phyloP scores from a whole-genome alignment of 1,140 invertebrate genomes.

The Drosophila mayri region DNA sequence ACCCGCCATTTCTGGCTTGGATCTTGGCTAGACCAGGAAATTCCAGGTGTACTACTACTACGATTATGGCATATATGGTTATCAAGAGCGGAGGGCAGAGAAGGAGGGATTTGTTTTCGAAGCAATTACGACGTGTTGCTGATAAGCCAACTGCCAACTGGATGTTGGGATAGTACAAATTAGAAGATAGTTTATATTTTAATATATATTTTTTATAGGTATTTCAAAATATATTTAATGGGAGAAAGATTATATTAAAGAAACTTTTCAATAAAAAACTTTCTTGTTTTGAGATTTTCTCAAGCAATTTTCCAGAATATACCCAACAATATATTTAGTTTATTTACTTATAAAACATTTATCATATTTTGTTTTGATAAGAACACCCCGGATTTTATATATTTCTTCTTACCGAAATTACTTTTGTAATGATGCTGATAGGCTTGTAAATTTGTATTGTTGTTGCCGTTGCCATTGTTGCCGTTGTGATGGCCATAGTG shows the following conservation, averaged over 20 bases:
- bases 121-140: constrained; percentile 24
- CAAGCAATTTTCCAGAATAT: too few relatives aligned
- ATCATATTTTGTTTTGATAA: background rate
- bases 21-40: constrained; percentile 8
- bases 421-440: constrained; percentile 81
- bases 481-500: constrained; percentile 41
- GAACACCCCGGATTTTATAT: too few relatives aligned
- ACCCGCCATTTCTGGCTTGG: background rate
- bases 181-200: background rate
- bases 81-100: constrained; percentile 8
- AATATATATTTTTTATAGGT: background rate
- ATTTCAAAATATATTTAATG: background rate
- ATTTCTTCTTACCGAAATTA: constrained; percentile 76
- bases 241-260: too few relatives aligned
- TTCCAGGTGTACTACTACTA: constrained; percentile 13
- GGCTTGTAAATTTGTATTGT: constrained; percentile 57
- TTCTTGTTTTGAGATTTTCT: too few relatives aligned
- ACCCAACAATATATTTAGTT: background rate
- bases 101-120: constrained; percentile 19
- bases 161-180: constrained; percentile 35
- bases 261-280: too few relatives aligned
- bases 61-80: constrained; percentile 22
- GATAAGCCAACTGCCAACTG: constrained; percentile 13
- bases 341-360: background rate
- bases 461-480: constrained; percentile 40